Percentiles rank a stretch among this genome's conserved stretches.
Evolutionary conservation across 2,797 vertebrate genomes (phyloP).

Genomic region (Australoheros facetus): DNA sequence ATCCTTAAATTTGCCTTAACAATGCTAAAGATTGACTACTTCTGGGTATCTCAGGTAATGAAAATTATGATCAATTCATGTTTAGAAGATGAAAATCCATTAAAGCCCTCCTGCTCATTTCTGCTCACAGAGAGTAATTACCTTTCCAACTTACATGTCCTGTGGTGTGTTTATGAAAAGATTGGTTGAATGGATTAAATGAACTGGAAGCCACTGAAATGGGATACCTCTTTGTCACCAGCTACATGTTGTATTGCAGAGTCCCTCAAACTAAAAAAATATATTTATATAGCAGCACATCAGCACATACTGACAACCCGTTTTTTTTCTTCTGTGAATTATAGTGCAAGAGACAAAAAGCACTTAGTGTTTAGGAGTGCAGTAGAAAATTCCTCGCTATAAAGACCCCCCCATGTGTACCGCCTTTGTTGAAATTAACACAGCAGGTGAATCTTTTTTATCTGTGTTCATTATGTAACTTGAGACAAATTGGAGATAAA

Average conservation of each 20-base stretch:
- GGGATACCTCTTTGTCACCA: constrained; percentile 25
- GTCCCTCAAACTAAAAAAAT: constrained; percentile 13
- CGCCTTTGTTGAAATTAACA: constrained; percentile 23
- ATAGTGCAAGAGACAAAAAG: constrained; percentile 4
- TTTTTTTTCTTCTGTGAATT: constrained; percentile 26
- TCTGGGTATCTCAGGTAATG: constrained; percentile 42
- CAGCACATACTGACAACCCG: constrained; percentile 12
- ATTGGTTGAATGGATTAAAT: constrained; percentile 58
- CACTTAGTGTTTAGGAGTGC: neutral
- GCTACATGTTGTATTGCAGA: constrained; percentile 18
- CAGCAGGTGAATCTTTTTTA: constrained; percentile 38
- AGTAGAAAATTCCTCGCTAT: neutral
- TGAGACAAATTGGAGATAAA: constrained; percentile 23
- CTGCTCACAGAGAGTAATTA: constrained; percentile 59
- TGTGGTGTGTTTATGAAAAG: constrained; percentile 55
- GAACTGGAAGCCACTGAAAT: constrained; percentile 51
- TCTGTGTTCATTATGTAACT: constrained; percentile 30
- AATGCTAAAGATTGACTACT: constrained; percentile 12
- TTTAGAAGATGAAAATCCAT: constrained; percentile 54
- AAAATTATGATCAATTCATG: constrained; percentile 58
- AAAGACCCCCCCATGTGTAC: neutral
- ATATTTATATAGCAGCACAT: no score
- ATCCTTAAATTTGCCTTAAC: neutral
- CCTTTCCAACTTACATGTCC: constrained; percentile 40
- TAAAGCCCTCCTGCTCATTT: constrained; percentile 51